Evolutionary conservation across 1,140 invertebrate genomes (phyloP).

Genomic region (Bombus terrestris): DNA sequence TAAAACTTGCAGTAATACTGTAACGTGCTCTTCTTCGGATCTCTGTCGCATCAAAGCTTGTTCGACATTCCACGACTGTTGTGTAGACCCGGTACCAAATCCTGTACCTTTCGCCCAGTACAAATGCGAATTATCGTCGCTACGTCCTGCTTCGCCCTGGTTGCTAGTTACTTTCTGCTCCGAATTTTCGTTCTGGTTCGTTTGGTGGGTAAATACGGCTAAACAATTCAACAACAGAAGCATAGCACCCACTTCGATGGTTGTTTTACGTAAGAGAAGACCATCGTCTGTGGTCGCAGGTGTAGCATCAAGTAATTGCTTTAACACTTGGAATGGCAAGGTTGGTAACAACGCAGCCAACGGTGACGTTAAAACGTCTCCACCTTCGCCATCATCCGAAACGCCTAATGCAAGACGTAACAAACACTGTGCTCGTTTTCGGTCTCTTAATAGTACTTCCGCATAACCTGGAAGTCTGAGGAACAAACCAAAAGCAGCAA

Average conservation of each 20-base stretch:
- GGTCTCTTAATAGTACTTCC: slow-evolving; percentile 92
- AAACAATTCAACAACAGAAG: slow-evolving; percentile 93
- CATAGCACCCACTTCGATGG: slow-evolving; percentile 92
- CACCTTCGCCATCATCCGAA: slow-evolving; percentile 94
- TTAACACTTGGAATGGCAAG: slow-evolving; percentile 93
- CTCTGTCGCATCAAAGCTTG: slow-evolving; percentile 94
- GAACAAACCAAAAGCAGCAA: slow-evolving; percentile 95
- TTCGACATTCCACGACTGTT: slow-evolving; percentile 98
- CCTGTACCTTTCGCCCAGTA: slow-evolving; percentile 98
- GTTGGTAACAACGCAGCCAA: slow-evolving; percentile 91
- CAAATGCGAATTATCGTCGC: slow-evolving; percentile 91
- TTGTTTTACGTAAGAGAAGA: slow-evolving; percentile 88
- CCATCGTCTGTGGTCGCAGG: slow-evolving; percentile 93
- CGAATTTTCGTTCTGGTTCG: slow-evolving; percentile 73
- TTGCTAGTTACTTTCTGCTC: slow-evolving; percentile 51
- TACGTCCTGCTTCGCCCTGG: slow-evolving; percentile 67
- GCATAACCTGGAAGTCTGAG: slow-evolving; percentile 94
- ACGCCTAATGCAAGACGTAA: slow-evolving; percentile 93
- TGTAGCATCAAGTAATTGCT: slow-evolving; percentile 90
- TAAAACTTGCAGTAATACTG: slow-evolving; percentile 89
- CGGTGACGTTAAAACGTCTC: slow-evolving; percentile 89
- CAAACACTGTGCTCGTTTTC: slow-evolving; percentile 92
- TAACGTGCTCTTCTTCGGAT: slow-evolving; percentile 96
- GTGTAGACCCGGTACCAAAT: slow-evolving; percentile 97
- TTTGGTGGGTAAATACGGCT: slow-evolving; percentile 94